A percentile compares a stretch with the other conserved stretches of the same genome.
phyloP scores from a whole-genome alignment of 2,797 vertebrate species.

The Pogoniulus pusillus region DNA sequence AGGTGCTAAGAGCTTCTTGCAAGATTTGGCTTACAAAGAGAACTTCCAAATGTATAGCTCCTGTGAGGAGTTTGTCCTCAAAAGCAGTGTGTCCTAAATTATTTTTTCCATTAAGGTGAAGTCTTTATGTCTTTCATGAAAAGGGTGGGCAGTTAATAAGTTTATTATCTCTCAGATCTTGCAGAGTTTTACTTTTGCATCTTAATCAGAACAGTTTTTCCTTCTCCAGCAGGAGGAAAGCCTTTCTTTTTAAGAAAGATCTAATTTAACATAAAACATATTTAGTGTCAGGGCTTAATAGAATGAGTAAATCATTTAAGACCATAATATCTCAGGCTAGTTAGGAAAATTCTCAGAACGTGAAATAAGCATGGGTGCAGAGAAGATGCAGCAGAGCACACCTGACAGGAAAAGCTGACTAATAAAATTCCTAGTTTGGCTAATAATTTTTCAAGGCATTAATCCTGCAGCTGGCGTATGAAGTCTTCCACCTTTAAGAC shows the following conservation, averaged over 20 bases:
- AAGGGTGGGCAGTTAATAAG: background rate
- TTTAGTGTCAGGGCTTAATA: conserved; percentile 56
- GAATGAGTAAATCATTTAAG: conserved; percentile 48
- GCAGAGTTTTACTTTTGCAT: background rate
- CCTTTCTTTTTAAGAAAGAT: conserved; percentile 12
- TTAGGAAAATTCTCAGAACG: conserved; percentile 47
- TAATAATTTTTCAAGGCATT: conserved; percentile 48
- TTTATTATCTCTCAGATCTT: background rate
- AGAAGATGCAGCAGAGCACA: background rate
- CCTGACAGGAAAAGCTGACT: conserved; percentile 18
- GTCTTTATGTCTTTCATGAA: background rate
- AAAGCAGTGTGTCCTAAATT: background rate
- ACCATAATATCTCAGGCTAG: conserved; percentile 26
- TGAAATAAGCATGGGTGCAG: conserved; percentile 3
- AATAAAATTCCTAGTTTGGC: conserved; percentile 36
- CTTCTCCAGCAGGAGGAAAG: background rate
- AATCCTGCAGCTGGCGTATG: background rate
- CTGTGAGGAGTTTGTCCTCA: background rate
- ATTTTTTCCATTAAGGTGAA: background rate
- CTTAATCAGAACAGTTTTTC: background rate
- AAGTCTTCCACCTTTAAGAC: background rate
- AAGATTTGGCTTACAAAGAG: background rate
- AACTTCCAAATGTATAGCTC: background rate
- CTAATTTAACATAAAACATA: conserved; percentile 38
- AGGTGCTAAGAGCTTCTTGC: background rate